Evolutionary conservation across 2,797 vertebrate species (phyloP).

Genomic region (Thunnus albacares): DNA sequence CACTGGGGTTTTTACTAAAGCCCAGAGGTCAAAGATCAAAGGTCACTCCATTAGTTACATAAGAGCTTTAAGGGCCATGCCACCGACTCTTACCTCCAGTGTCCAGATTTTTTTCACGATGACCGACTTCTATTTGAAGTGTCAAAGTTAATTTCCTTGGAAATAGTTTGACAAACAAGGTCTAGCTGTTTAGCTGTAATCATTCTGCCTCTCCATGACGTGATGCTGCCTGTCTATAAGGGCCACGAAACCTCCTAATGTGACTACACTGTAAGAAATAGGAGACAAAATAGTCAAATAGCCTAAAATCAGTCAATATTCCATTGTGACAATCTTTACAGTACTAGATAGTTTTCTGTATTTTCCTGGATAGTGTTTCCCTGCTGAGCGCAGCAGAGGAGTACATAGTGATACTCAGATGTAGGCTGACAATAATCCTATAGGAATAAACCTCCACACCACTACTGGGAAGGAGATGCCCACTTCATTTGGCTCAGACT

Average conservation of each 20-base stretch:
- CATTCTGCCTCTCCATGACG: background rate
- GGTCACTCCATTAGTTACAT: constrained; percentile 41
- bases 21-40: constrained; percentile 36
- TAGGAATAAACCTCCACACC: background rate
- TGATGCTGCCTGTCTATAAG: too few species aligned
- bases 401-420: background rate
- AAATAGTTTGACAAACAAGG: too few species aligned
- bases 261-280: too few species aligned
- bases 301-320: background rate
- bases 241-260: background rate
- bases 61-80: constrained; percentile 31
- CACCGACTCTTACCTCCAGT: background rate
- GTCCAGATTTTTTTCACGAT: background rate
- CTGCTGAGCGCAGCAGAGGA: background rate
- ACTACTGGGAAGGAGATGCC: too few species aligned
- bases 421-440: background rate
- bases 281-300: background rate
- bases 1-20: background rate
- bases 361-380: background rate
- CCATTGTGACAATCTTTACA: too few species aligned
- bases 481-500: background rate
- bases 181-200: background rate
- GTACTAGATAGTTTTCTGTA: too few species aligned
- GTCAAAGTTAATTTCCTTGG: background rate
- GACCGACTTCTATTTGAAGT: background rate